phyloP scores from a whole-genome alignment of 2,797 vertebrate species.

The Thalassophryne amazonica region DNA sequence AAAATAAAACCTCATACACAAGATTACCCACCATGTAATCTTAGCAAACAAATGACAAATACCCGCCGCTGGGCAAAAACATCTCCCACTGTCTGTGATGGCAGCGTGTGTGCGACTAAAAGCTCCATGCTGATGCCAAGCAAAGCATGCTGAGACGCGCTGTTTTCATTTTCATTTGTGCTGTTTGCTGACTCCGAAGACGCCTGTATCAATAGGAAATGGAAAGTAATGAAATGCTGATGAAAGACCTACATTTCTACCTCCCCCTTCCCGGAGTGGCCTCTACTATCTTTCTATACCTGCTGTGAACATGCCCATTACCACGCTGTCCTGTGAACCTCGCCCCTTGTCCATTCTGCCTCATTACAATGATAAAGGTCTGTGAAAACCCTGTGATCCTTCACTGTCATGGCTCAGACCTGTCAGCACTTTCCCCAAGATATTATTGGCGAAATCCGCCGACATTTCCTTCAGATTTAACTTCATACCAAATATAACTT shows the following conservation, averaged over 20 bases:
- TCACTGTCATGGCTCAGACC: conserved; percentile 16
- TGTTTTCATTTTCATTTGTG: conserved; percentile 56
- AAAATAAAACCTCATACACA: conserved; percentile 64
- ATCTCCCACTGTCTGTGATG: conserved; percentile 49
- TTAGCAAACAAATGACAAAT: conserved; percentile 65
- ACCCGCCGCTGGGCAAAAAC: conserved; percentile 41
- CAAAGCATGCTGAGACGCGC: conserved; percentile 35
- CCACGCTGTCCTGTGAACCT: conserved; percentile 26
- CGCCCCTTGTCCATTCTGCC: conserved; percentile 29
- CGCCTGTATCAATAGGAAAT: conserved; percentile 55
- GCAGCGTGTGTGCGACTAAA: conserved; percentile 51
- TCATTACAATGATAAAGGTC: conserved; percentile 63
- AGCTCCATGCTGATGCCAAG: conserved; percentile 50
- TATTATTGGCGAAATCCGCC: conserved; percentile 29
- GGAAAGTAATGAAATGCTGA: conserved; percentile 52
- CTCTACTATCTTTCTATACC: conserved; percentile 32
- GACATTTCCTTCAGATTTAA: conserved; percentile 26
- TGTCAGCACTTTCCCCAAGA: conserved; percentile 44
- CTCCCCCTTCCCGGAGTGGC: background rate
- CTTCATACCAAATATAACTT: conserved; percentile 19
- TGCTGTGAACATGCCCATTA: conserved; percentile 46
- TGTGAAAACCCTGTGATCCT: conserved; percentile 41
- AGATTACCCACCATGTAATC: conserved; percentile 72
- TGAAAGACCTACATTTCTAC: conserved; percentile 11
- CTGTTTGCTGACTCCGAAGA: conserved; percentile 62